These are phyloP conservation scores for Lasiurus cinereus DNA, from an alignment of 2,113 vertebrate genomes.

Conservation along the genomic window DNA sequence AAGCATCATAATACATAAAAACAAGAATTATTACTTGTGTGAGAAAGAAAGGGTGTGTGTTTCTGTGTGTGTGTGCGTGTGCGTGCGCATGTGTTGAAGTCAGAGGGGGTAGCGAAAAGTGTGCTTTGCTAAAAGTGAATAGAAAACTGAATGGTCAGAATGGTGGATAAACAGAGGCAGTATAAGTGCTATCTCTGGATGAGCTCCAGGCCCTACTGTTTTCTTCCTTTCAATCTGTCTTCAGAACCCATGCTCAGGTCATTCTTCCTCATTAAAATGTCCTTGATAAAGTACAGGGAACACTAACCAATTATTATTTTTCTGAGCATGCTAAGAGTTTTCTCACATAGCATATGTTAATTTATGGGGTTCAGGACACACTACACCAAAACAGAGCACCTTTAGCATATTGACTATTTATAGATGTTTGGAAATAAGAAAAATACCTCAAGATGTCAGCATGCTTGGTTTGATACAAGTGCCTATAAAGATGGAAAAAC, in stretches of 20 bases:
- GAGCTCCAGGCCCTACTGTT: too few species aligned
- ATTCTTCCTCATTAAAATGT: not conserved
- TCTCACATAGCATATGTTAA: not conserved
- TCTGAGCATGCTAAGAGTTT: not conserved
- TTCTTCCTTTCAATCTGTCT: not conserved
- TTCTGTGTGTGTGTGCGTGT: not conserved
- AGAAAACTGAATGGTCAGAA: not conserved
- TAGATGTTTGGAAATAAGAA: not conserved
- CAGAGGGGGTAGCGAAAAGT: accelerated
- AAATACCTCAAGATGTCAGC: not conserved
- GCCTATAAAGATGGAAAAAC: not conserved
- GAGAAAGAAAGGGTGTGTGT: not conserved
- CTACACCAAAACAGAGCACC: not conserved
- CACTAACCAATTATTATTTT: not conserved
- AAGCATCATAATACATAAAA: not conserved
- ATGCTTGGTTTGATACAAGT: not conserved
- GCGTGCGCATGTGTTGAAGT: not conserved
- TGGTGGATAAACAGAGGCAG: not conserved
- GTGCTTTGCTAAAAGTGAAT: not conserved
- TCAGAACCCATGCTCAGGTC: not conserved
- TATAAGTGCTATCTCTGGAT: accelerated
- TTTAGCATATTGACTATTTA: not conserved
- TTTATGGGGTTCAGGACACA: not conserved
- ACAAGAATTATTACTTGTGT: not conserved
- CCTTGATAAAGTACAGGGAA: not conserved